phyloP scores from a whole-genome alignment of 2,113 vertebrate species.

The Ceyx cyanopectus region DNA sequence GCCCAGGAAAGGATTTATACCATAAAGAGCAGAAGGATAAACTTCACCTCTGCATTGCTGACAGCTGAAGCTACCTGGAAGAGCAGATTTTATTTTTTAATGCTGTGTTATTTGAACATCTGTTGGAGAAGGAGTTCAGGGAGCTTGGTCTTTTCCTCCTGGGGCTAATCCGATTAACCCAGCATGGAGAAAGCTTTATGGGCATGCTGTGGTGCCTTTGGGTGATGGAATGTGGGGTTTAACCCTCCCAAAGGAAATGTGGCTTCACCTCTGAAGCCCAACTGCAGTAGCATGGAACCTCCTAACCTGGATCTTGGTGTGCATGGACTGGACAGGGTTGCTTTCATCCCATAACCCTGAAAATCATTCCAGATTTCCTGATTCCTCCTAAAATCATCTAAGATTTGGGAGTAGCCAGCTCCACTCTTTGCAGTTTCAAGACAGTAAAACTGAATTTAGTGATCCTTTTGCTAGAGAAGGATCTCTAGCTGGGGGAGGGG shows the following conservation, averaged over 20 bases:
- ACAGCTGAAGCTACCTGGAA: conserved; percentile 48
- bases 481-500: too few species aligned
- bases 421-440: fast-evolving
- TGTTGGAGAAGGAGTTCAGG: background rate
- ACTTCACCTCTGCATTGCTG: background rate
- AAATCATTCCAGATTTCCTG: background rate
- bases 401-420: background rate
- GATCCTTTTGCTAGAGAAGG: background rate
- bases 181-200: fast-evolving
- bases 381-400: background rate
- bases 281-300: fast-evolving
- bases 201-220: background rate
- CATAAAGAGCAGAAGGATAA: background rate
- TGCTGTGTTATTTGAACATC: background rate
- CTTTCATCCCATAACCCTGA: background rate
- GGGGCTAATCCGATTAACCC: background rate
- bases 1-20: background rate
- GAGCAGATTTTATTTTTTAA: background rate
- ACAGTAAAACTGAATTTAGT: background rate
- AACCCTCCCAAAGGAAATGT: background rate
- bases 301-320: background rate
- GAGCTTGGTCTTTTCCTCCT: background rate
- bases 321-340: fast-evolving
- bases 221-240: background rate
- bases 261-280: background rate